Evolutionary conservation across 1,140 invertebrate species (phyloP).

Genomic region (Pseudomyrmex dendroicus): DNA sequence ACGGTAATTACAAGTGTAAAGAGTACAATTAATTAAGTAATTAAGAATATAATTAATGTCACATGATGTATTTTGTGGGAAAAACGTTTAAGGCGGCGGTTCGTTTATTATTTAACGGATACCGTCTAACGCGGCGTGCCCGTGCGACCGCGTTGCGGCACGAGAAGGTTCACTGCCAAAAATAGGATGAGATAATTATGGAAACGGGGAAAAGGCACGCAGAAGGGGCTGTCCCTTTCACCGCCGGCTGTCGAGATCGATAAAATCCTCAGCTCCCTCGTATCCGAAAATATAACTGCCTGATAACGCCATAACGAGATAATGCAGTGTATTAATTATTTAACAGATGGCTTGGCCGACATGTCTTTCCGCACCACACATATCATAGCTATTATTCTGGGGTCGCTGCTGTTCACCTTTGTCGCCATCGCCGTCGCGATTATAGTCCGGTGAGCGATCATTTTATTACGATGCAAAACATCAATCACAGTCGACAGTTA

Average conservation of each 20-base stretch:
- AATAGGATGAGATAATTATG: conserved; percentile 32
- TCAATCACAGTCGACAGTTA: conserved; percentile 9
- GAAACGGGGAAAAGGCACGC: background rate
- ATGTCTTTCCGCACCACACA: conserved; percentile 79
- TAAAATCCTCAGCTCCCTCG: background rate
- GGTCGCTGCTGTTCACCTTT: conserved; percentile 79
- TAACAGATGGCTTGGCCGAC: conserved; percentile 71
- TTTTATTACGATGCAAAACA: conserved; percentile 18
- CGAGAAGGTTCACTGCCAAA: conserved; percentile 6
- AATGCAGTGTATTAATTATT: conserved; percentile 53
- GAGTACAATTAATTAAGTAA: background rate
- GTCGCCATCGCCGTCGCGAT: conserved; percentile 75
- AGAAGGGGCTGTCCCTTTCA: conserved; percentile 15
- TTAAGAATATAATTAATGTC: background rate
- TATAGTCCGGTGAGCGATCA: conserved; percentile 76
- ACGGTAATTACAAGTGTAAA: too few relatives aligned
- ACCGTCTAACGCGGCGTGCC: background rate
- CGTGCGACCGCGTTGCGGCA: background rate
- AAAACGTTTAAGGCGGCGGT: background rate
- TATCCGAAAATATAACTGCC: conserved; percentile 46
- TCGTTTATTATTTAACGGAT: background rate
- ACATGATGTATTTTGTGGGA: background rate
- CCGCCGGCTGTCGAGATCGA: conserved; percentile 31
- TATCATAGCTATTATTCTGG: conserved; percentile 80
- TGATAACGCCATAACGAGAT: conserved; percentile 22